These are phyloP conservation scores for Alouatta caraya DNA, from an alignment of 2,797 vertebrate genomes.

Conservation along the genomic window DNA sequence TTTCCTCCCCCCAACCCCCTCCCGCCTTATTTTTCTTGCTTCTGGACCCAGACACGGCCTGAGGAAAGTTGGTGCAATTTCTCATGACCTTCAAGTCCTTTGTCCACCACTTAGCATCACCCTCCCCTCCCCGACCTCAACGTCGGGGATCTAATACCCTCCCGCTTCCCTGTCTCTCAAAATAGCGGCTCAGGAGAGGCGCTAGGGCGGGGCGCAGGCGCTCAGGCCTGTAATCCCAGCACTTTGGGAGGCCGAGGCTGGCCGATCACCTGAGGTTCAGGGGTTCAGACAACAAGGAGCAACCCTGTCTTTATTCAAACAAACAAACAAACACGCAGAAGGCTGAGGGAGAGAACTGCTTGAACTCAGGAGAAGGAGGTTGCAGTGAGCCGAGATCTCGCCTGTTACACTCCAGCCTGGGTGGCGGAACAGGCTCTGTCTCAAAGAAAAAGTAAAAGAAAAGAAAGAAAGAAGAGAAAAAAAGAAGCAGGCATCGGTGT, in stretches of 20 bases:
- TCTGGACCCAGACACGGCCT: background rate
- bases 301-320: too few species aligned
- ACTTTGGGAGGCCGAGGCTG: background rate
- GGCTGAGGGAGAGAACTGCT: background rate
- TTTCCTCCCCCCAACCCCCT: accelerated
- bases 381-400: background rate
- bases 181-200: background rate
- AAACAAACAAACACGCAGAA: background rate
- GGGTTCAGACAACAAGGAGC: background rate
- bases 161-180: background rate
- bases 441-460: too few species aligned
- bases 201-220: background rate
- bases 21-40: background rate
- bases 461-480: too few species aligned
- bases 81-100: slow-evolving; percentile 34
- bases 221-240: background rate
- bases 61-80: background rate
- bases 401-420: background rate
- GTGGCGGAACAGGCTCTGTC: too few species aligned
- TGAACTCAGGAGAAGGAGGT: background rate
- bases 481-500: background rate
- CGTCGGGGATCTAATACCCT: background rate
- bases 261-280: too few species aligned
- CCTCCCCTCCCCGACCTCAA: background rate
- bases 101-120: background rate